These are phyloP conservation scores for Orussus abietinus DNA, from an alignment of 1,140 invertebrate genomes.

Conservation along the genomic window DNA sequence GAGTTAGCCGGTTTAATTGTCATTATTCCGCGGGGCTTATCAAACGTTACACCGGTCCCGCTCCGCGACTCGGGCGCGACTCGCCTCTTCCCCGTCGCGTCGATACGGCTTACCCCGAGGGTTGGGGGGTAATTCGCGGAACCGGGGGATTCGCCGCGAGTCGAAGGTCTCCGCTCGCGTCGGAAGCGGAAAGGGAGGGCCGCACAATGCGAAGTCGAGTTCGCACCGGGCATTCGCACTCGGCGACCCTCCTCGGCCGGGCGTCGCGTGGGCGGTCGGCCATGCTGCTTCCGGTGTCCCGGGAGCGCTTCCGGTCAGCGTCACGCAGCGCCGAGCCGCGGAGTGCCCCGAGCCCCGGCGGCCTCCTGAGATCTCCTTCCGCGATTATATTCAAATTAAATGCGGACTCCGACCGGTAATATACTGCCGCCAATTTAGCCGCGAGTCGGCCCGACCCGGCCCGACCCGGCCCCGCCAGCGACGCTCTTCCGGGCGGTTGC, in stretches of 20 bases:
- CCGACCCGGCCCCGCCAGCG: no score
- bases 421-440: slow-evolving; percentile 54
- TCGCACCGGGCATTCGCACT: slow-evolving; percentile 34
- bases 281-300: slow-evolving; percentile 53
- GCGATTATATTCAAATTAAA: slow-evolving; percentile 57
- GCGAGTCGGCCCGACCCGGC: no score
- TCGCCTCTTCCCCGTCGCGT: neutral
- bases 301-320: slow-evolving; percentile 49
- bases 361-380: slow-evolving; percentile 46
- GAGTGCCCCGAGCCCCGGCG: slow-evolving; percentile 40
- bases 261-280: slow-evolving; percentile 29
- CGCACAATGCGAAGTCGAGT: slow-evolving; percentile 40
- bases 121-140: neutral
- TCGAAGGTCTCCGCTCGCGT: slow-evolving; percentile 24
- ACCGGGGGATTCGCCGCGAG: slow-evolving; percentile 12
- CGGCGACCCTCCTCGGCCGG: slow-evolving; percentile 12
- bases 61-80: neutral
- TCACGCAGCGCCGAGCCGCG: slow-evolving; percentile 48
- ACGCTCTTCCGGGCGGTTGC: slow-evolving; percentile 41
- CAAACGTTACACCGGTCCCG: slow-evolving; percentile 26
- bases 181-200: slow-evolving; percentile 15
- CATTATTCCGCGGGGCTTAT: slow-evolving; percentile 34
- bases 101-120: neutral
- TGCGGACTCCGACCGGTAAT: slow-evolving; percentile 50
- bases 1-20: slow-evolving; percentile 31